phyloP scores from a whole-genome alignment of 2,888 invertebrate genomes.

The Lepas anatifera region DNA sequence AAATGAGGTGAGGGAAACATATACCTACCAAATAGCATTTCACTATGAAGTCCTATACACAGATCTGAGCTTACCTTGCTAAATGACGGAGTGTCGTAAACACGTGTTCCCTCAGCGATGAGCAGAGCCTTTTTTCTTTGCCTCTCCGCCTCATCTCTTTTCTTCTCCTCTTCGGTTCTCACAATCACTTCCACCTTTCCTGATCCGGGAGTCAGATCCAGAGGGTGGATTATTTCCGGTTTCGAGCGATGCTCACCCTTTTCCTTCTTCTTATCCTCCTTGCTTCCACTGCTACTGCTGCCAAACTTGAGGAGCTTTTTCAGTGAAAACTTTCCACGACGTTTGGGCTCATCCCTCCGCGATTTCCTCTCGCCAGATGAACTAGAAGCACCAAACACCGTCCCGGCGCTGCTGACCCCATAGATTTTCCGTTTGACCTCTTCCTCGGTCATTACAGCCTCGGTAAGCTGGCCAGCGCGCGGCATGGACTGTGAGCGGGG shows the following conservation, averaged over 20 bases:
- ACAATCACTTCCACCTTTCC: conserved; percentile 61
- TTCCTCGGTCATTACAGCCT: neutral
- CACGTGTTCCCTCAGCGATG: neutral
- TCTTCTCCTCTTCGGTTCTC: conserved; percentile 20
- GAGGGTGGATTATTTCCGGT: conserved; percentile 74
- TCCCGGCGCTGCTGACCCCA: conserved; percentile 12
- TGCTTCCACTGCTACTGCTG: no score
- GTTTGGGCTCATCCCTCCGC: conserved; percentile 20
- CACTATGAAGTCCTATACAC: no score
- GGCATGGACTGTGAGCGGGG: conserved; percentile 7
- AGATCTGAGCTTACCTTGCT: conserved; percentile 12
- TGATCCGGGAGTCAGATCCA: conserved; percentile 61
- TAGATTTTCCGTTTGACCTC: conserved; percentile 6
- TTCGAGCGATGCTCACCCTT: conserved; percentile 42
- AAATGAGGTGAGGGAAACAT: no score
- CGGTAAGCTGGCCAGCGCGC: conserved; percentile 3
- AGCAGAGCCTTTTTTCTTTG: conserved; percentile 14
- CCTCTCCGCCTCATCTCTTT: neutral
- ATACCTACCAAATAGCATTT: no score
- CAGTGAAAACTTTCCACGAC: conserved; percentile 57
- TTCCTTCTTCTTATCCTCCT: conserved; percentile 22
- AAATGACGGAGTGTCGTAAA: conserved; percentile 2
- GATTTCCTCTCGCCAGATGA: conserved; percentile 6
- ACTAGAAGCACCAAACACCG: conserved; percentile 2
- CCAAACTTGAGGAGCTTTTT: conserved; percentile 65